Evolutionary conservation across 2,113 vertebrate species (phyloP).

Genomic region (Mesitornis unicolor): DNA sequence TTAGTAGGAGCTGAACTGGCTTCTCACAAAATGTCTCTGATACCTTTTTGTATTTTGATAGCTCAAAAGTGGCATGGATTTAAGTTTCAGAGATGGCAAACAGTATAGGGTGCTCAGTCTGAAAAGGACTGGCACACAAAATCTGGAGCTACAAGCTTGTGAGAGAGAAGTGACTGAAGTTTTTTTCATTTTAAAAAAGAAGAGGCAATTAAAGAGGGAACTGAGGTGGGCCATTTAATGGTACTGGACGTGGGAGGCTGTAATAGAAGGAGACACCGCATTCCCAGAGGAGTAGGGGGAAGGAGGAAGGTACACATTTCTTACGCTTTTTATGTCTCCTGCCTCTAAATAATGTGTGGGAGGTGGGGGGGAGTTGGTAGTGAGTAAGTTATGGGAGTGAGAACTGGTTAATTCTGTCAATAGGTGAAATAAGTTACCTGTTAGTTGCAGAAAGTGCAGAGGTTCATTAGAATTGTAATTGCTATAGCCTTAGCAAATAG

Average conservation of each 20-base stretch:
- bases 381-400: background rate
- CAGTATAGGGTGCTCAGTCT: background rate
- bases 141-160: background rate
- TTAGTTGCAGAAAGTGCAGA: background rate
- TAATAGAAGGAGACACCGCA: background rate
- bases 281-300: background rate
- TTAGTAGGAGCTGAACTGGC: background rate
- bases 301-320: background rate
- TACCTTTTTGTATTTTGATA: background rate
- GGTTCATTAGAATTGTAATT: constrained; percentile 50
- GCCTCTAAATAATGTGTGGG: background rate
- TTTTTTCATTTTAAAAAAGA: background rate
- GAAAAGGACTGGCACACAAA: background rate
- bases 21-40: background rate
- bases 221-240: accelerated
- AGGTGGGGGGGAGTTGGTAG: too few relatives aligned
- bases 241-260: background rate
- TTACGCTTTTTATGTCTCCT: background rate
- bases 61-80: background rate
- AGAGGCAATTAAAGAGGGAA: background rate
- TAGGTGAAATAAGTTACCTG: background rate
- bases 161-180: background rate
- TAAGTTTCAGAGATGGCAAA: background rate
- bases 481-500: background rate
- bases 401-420: background rate